Evolutionary conservation across 2,113 vertebrate species (phyloP), one percentile per base, ranked within the genome.

Genomic region (Larimichthys polyactis): DNA sequence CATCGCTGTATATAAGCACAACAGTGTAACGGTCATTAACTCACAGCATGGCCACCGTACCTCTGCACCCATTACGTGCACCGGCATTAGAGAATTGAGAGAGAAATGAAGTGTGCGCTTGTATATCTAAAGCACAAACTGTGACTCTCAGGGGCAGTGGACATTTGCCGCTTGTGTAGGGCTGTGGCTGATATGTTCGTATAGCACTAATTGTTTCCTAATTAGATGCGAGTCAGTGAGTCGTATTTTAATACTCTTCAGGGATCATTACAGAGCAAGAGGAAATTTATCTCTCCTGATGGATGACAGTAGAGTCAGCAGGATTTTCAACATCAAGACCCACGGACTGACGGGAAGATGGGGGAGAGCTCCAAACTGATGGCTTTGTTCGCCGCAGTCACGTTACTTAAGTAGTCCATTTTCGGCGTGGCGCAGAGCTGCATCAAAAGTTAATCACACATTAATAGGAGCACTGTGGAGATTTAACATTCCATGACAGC

Each of bases 201-300:
- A 90, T 91, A 90, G 91, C 79, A 57, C 92, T 93, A 95, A 94
- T 94, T 94, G 90, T 94, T 89, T 93, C 87, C 90, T 90, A 93
- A 95, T 94, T 93, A 90, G 89, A 87, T 91, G 89, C 72, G 66
- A 93, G 84, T 92, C 90, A 93, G 77, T 91, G 92, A 91, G 75
- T 92, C 68, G 89, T 88, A 87, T 77, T 90, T 92, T 89, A 91
- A 90, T 90, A 78, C 91, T 90, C 91, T 91, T 87, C 86, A 66
- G 91, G 85, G 92, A 92, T 93, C 92, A 83, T 93, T 91, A 91
- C 80, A 72, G 87, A 81, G 75, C 60, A 52, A 70, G 88, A 66
- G 59, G 65, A 81, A 86, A 90, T 83, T 70, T 78, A 88, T 88
- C 81, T 73, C 78, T 84, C 72, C 88, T 89, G 91, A 89, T 86